These are phyloP conservation scores for Sitophilus oryzae DNA, from an alignment of 1,140 invertebrate species.

Conservation along the genomic window DNA sequence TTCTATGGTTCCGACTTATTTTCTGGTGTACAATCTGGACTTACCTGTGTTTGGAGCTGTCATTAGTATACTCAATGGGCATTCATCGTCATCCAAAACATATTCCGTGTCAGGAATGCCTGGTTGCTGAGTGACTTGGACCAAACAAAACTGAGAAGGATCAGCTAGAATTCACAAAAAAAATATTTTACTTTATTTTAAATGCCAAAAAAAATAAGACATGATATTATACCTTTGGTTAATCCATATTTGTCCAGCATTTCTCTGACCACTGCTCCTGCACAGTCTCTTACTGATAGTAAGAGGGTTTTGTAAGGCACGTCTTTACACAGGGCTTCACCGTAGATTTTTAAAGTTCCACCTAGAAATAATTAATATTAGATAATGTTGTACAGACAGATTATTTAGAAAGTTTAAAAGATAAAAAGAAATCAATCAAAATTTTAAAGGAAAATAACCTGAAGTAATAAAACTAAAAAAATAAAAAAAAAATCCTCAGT, in stretches of 20 bases:
- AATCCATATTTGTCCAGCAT: slow-evolving; percentile 97
- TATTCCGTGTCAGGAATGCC: slow-evolving; percentile 64
- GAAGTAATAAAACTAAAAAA: too few species aligned
- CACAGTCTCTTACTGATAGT: slow-evolving; percentile 87
- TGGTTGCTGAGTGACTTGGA: slow-evolving; percentile 68
- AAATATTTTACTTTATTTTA: not conserved
- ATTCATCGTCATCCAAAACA: slow-evolving; percentile 94
- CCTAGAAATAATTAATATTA: slow-evolving; percentile 59
- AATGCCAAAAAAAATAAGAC: not conserved
- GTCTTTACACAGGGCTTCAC: slow-evolving; percentile 91
- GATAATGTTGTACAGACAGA: too few species aligned
- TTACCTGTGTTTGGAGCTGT: slow-evolving; percentile 75
- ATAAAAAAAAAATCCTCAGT: too few species aligned
- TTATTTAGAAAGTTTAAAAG: too few species aligned
- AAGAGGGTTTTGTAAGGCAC: slow-evolving; percentile 98
- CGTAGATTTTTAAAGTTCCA: slow-evolving; percentile 97
- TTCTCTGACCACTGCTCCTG: slow-evolving; percentile 87
- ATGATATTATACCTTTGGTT: slow-evolving; percentile 51
- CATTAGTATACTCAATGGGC: slow-evolving; percentile 91
- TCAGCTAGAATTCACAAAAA: slow-evolving; percentile 51
- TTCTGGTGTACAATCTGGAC: too few species aligned
- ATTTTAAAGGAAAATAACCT: too few species aligned
- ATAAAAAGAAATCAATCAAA: too few species aligned
- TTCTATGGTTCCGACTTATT: too few species aligned
- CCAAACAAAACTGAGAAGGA: slow-evolving; percentile 85